A percentile compares a stretch with the other conserved stretches of the same genome.
Evolutionary conservation across 1,140 invertebrate genomes (phyloP).

Genomic region (Sitophilus oryzae): DNA sequence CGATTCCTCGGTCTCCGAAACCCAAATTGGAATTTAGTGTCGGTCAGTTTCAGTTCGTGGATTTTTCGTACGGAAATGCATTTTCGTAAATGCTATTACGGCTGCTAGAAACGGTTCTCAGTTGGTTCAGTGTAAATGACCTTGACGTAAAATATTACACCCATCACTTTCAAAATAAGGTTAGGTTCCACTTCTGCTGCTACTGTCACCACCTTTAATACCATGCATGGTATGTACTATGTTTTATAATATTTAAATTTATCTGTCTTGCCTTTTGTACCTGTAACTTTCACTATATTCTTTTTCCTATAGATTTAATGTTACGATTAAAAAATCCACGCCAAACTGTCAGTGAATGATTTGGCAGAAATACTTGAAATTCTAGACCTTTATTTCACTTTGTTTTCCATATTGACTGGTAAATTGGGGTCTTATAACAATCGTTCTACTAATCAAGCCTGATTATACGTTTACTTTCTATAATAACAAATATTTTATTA

Average conservation of each 20-base stretch:
- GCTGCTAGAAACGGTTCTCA: conserved; percentile 14
- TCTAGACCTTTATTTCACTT: conserved; percentile 9
- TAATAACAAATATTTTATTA: no score
- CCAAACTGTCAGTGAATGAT: conserved; percentile 17
- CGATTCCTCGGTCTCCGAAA: neutral
- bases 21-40: conserved; percentile 1
- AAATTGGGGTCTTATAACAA: neutral
- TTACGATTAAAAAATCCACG: conserved; percentile 3
- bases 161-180: conserved; percentile 42
- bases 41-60: neutral
- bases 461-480: no score
- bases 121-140: conserved; percentile 35
- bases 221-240: conserved; percentile 39
- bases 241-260: conserved; percentile 30
- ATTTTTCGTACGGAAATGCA: conserved; percentile 1
- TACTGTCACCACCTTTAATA: conserved; percentile 40
- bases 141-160: conserved; percentile 41
- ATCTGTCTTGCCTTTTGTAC: conserved; percentile 9
- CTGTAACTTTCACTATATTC: conserved; percentile 18
- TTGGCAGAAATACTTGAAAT: conserved; percentile 19
- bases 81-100: conserved; percentile 9
- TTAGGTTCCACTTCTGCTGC: conserved; percentile 37
- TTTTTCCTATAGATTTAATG: conserved; percentile 9
- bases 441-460: no score
- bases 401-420: conserved; percentile 10